These are phyloP conservation scores for Xylota sylvarum DNA, from an alignment of 2,888 invertebrate genomes.

Conservation along the genomic window DNA sequence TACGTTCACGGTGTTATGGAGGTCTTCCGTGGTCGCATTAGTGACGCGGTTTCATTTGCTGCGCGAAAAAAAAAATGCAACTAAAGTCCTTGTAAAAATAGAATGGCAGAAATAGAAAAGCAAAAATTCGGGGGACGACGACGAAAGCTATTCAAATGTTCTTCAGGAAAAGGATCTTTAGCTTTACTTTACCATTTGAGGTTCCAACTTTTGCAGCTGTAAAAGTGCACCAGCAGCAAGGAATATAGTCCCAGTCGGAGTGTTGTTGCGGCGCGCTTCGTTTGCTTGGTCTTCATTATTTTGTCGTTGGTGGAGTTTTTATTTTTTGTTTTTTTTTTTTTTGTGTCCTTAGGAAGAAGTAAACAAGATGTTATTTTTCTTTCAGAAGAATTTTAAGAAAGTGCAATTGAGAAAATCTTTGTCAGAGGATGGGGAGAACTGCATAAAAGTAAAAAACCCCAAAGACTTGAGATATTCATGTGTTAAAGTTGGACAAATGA, in stretches of 20 bases:
- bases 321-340: constrained; percentile 9
- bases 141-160: constrained; percentile 67
- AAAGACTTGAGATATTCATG: constrained; percentile 64
- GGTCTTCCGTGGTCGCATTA: constrained; percentile 67
- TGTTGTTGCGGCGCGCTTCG: constrained; percentile 21
- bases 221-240: constrained; percentile 52
- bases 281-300: constrained; percentile 61
- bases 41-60: constrained; percentile 69
- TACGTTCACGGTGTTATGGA: constrained; percentile 67
- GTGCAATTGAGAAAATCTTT: constrained; percentile 61
- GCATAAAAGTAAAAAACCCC: constrained; percentile 47
- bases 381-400: constrained; percentile 28
- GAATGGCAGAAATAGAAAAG: background rate
- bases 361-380: constrained; percentile 68
- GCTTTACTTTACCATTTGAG: constrained; percentile 65
- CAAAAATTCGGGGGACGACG: constrained; percentile 11
- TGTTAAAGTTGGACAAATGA: constrained; percentile 73
- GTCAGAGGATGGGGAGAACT: background rate
- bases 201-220: constrained; percentile 60
- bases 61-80: constrained; percentile 10
- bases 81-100: constrained; percentile 54
- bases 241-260: constrained; percentile 15
- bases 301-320: constrained; percentile 19
- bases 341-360: constrained; percentile 58
- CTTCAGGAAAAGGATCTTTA: constrained; percentile 73